Base-by-base conservation (phyloP, 2,888 invertebrate species). In the Petrolisthes cinctipes region DNA sequence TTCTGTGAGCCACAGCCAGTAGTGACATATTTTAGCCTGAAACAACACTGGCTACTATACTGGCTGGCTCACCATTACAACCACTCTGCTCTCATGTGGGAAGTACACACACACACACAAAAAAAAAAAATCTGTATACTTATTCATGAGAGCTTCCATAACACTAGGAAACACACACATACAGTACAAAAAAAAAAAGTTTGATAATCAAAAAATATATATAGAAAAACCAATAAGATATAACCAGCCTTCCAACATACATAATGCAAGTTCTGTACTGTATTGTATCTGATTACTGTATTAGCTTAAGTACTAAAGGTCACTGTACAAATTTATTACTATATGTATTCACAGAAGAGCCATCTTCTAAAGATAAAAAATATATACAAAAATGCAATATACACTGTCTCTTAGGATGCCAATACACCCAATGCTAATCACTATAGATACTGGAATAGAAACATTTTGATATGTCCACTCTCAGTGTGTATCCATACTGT, bases 241-340 rank as follows among this genome's bases (percentile, higher is more conserved):
- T n/a, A 6, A 71, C 71, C 20, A 71, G 71, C 20, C 20, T 14
- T n/a, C 6, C 71, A 71, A 11, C 20, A 71, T n/a, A 71, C 71
- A 71, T 71, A 71, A 71, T n/a, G 17, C 71, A 71, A 17, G 20
- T 37, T 37, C 37, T 37, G 37, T 37, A 37, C 37, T 37, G n/a
- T n/a, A n/a, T n/a, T 20, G 20, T 71, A 71, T 71, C n/a, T 71
- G 71, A 71, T 20, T n/a, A n/a, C 71, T 71, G 37, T 78, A 54
- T 78, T 54, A 78, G 9, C n/a, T 78, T 78, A 81, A 81, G 81
- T 81, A 81, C 81, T 61, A 81, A 11, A 81, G 14, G 6, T 81
- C 66, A 54, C 23, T 81, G 81, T 81, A 81, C 81, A 81, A n/a
- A 66, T 66, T 14, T 66, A 53, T 80, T 57, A 80, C 9, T 37